Evolutionary conservation across 2,888 invertebrate species (phyloP).

Genomic region (Portevinia maculata): DNA sequence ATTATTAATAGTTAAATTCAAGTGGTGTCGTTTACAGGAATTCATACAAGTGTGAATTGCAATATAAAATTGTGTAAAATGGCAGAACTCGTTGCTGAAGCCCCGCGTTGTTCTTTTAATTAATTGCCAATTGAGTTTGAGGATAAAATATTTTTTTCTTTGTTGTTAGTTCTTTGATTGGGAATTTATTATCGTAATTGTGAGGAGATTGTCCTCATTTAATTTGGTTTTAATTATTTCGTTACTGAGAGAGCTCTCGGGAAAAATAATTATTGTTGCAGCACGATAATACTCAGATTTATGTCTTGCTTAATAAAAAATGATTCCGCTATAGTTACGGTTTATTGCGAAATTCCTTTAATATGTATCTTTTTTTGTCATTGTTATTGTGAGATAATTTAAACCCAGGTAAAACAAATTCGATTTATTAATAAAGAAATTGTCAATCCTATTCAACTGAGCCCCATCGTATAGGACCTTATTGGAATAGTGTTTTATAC

Average conservation of each 20-base stretch:
- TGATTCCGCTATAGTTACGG: conserved; percentile 29
- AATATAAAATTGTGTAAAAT: conserved; percentile 39
- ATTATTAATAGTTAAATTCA: conserved; percentile 38
- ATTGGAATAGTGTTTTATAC: no score
- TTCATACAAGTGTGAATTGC: conserved; percentile 25
- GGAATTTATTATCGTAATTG: background rate
- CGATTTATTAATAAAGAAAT: no score
- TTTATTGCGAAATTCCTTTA: background rate
- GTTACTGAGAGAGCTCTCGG: conserved; percentile 16
- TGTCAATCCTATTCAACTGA: no score
- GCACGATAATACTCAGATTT: conserved; percentile 44
- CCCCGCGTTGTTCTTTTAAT: conserved; percentile 47
- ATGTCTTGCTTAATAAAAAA: conserved; percentile 52
- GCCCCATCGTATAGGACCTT: no score
- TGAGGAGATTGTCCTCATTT: conserved; percentile 18
- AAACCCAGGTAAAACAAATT: no score
- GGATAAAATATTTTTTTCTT: background rate
- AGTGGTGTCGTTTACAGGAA: conserved; percentile 20
- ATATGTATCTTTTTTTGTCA: background rate
- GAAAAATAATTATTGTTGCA: conserved; percentile 35
- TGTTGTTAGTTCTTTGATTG: background rate
- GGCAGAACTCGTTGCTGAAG: conserved; percentile 2
- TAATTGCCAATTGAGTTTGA: conserved; percentile 49
- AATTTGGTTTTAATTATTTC: conserved; percentile 58
- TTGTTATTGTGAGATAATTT: background rate